Percentiles rank a stretch among this genome's conserved stretches.
phyloP scores from a whole-genome alignment of 1,140 invertebrate genomes.

The Dreissena rostriformis region DNA sequence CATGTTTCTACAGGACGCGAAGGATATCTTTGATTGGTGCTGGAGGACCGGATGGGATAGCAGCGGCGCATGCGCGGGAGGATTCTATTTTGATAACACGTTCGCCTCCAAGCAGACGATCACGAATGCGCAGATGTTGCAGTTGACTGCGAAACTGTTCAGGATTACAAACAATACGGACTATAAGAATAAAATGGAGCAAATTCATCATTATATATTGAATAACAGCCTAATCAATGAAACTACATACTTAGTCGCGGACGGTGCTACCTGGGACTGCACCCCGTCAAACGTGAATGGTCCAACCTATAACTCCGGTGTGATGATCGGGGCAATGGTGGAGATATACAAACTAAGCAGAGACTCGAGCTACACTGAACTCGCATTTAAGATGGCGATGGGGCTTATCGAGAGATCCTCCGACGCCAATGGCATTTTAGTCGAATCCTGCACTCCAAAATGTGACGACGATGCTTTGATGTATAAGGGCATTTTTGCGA shows the following conservation, averaged over 20 bases:
- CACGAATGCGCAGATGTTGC: conserved; percentile 60
- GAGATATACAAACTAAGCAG: conserved; percentile 61
- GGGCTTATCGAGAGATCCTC: conserved; percentile 54
- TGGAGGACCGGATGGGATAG: conserved; percentile 68
- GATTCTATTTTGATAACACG: conserved; percentile 65
- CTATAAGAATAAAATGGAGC: conserved; percentile 40
- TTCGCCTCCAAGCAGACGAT: conserved; percentile 61
- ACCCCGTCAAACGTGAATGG: conserved; percentile 39
- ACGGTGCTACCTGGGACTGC: conserved; percentile 44
- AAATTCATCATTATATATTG: conserved; percentile 57
- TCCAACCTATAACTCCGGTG: conserved; percentile 60
- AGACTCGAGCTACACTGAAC: conserved; percentile 37
- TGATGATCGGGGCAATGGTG: conserved; percentile 59
- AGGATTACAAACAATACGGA: conserved; percentile 53
- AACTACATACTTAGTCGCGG: conserved; percentile 57
- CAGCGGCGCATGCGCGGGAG: conserved; percentile 52
- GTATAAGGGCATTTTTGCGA: conserved; percentile 65
- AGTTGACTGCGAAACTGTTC: conserved; percentile 57
- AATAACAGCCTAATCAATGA: conserved; percentile 59
- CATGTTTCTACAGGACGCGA: conserved; percentile 52
- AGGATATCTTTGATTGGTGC: conserved; percentile 63
- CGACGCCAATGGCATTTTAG: conserved; percentile 56
- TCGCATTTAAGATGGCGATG: conserved; percentile 55
- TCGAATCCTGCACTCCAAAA: conserved; percentile 62
- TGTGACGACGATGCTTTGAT: conserved; percentile 63